Base-by-base conservation (phyloP, 2,113 vertebrate genomes). In the Siniperca knerii region DNA sequence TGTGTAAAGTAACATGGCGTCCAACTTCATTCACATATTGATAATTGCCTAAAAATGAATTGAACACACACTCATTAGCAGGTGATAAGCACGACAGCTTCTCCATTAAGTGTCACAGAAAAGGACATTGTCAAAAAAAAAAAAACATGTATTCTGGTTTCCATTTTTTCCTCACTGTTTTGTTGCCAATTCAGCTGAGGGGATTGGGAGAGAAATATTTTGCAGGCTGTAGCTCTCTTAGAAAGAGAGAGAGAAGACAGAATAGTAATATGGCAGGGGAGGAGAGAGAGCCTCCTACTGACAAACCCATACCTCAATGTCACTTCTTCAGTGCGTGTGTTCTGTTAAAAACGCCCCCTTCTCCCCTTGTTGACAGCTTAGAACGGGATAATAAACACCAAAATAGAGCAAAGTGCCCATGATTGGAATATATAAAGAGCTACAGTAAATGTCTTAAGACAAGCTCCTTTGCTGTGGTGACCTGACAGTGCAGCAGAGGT, bases 261-360 rank as follows among this genome's bases (percentile, higher is more conserved):
- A 93, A 89, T 89, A 87, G 65, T 84, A 92, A 92, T 88, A 35
- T 9, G 13, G 35, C 35, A 44, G 66, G 64, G 35, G 73, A 75
- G 74, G 64, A 64, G 81, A 76, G 58, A 68, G 37, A 66, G 83
- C 62, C 50, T 86, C 80, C 64, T 33, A 1, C 68, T 77, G 77
- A 86, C 67, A 83, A 83, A 78, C 67, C 70, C 40, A 87, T 89
- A 75, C 78, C 78, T 92, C 86, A 89, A 70, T 89, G 89, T 93
- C 88, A 93, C 83, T 50, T 86, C 75, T 75, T 73, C 68, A 29
- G 66, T 37, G 62, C 0, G 20, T 65, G 81, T 84, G 77, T 70
- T 84, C 66, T 50, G 64, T 76, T 77, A 70, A 66, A 83, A 74
- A 60, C 42, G 12, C 71, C 71, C 71, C 75, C 58, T 8, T 69